Conservation (phyloP, 1,140 invertebrate species). For the Drosophila nigromelanica region DNA sequence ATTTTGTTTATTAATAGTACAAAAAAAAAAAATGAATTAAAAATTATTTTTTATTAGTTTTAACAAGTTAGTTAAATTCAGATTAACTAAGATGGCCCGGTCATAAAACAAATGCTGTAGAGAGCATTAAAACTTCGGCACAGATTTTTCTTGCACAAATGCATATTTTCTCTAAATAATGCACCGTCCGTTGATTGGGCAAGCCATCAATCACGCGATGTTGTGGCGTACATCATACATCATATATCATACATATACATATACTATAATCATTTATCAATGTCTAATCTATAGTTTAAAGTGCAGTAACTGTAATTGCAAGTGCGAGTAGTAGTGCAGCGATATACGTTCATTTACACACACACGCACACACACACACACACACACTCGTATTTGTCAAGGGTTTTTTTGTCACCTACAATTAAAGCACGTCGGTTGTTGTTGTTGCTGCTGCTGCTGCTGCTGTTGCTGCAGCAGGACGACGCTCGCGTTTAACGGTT, state of each 20-base stretch:
- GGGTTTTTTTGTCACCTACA: slow-evolving; percentile 13
- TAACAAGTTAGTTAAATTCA: too few relatives aligned
- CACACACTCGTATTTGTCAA: neutral
- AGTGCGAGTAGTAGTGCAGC: neutral
- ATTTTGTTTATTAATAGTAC: too few relatives aligned
- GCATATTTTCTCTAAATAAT: too few relatives aligned
- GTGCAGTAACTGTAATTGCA: neutral
- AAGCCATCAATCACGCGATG: slow-evolving; percentile 4
- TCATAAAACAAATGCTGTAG: too few relatives aligned
- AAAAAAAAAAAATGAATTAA: too few relatives aligned
- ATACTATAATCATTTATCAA: slow-evolving; percentile 14
- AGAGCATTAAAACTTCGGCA: neutral
- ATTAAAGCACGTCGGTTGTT: neutral
- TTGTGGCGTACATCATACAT: slow-evolving; percentile 1
- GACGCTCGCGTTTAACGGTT: slow-evolving; percentile 10
- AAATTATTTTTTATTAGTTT: too few relatives aligned
- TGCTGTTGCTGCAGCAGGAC: slow-evolving; percentile 7
- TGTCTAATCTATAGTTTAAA: slow-evolving; percentile 5
- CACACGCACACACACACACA: neutral
- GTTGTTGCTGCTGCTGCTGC: neutral
- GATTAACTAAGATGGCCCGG: too few relatives aligned
- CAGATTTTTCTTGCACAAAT: neutral
- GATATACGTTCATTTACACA: too few relatives aligned
- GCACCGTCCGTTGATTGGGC: slow-evolving; percentile 2
- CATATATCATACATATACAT: neutral